Evolutionary conservation across 2,797 vertebrate species (phyloP), one percentile per base, ranked within the genome.

Genomic region (Sebastes miniatus): DNA sequence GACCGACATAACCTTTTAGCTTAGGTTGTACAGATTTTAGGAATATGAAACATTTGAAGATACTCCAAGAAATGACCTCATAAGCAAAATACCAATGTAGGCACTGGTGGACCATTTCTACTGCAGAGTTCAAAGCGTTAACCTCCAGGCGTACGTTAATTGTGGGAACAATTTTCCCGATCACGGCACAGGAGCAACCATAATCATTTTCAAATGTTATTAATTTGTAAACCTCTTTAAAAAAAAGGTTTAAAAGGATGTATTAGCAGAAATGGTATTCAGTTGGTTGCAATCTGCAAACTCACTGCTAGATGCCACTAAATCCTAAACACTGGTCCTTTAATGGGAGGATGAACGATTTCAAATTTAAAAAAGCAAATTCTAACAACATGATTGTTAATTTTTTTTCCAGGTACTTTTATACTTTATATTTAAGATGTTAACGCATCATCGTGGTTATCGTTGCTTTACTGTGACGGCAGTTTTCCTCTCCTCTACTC

Each of bases 401-500:
- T 39, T 25, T 59, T 3, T 32, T 59, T 18, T 0, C 18, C 0
- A 6, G 3, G 6, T 20, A 7, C 62, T 43, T 18, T 50, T 8
- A 50, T 50, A 50, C 16, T 20, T 24, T 24, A 18, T 20, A 25
- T 29, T 29, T 25, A 1, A 29, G 71, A 20, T 5, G 10, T 39
- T 22, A 5, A 34, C 13, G 18, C 2, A 13, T 43, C 27, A 32
- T 3, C 1, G 18, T 36, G 1, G 2, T 14, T 4, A 2, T 3
- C 6, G 11, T n/a, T 52, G 27, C 39, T 43, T 47, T 58, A 50
- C 47, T 20, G 8, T 71, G 22, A 24, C 6, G 20, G 13, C 12
- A 8, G 13, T 4, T 22, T 24, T 6, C 3, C 24, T 62, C 43
- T 18, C 79, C 6, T 56, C 58, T 20, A 77, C 96, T 96, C 90